Evolutionary conservation across 35 echinoderm and acorn worm genomes (phyloP).

Genomic region (Acanthaster planci): DNA sequence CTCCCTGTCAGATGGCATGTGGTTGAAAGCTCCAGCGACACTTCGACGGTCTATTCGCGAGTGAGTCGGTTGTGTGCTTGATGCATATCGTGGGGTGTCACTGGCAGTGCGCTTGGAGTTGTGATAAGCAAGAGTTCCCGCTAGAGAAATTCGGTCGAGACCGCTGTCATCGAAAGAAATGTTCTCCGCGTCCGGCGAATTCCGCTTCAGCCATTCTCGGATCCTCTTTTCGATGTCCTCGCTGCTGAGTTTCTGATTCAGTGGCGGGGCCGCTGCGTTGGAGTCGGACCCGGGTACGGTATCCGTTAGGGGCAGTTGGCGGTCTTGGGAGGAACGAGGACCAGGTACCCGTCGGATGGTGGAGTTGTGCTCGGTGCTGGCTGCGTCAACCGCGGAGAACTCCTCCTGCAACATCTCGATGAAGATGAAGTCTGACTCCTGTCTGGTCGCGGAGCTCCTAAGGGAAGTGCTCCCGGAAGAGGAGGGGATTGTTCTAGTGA

Average conservation of each 20-base stretch:
- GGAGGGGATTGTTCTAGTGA: conserved; percentile 18
- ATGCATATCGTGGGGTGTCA: neutral
- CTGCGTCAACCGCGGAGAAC: conserved; percentile 58
- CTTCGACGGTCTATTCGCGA: neutral
- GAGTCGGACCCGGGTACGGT: neutral
- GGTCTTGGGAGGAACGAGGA: neutral
- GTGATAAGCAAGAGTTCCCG: neutral
- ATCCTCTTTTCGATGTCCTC: conserved; percentile 93
- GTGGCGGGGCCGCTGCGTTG: conserved; percentile 14
- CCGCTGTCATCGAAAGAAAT: neutral
- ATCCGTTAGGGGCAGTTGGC: neutral
- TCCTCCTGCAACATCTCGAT: conserved; percentile 94
- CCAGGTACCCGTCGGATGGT: conserved; percentile 25
- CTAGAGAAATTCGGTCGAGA: conserved; percentile 8
- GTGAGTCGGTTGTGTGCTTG: neutral
- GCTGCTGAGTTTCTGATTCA: conserved; percentile 66
- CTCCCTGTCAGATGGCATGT: neutral
- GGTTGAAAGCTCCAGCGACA: neutral
- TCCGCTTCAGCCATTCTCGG: conserved; percentile 69
- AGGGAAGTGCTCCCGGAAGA: conserved; percentile 24
- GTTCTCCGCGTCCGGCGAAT: neutral
- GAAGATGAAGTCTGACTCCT: conserved; percentile 84
- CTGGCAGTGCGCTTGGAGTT: neutral
- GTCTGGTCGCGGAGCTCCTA: conserved; percentile 38
- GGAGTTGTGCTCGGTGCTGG: neutral